Base-by-base conservation (phyloP, 1,140 invertebrate species). In the Venustaconcha ellipsiformis region DNA sequence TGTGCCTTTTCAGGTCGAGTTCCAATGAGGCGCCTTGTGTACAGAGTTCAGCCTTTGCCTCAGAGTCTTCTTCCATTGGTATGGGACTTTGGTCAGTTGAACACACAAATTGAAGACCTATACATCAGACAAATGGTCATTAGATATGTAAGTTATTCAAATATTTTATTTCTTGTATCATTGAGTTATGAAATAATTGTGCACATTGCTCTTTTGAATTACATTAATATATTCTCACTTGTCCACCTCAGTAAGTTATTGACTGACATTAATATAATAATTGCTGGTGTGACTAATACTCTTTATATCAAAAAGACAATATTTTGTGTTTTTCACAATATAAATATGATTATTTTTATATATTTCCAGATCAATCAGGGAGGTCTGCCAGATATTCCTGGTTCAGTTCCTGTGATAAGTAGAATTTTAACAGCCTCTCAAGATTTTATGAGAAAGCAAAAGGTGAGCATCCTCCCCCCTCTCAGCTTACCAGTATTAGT, bases 11-110 rank as follows among this genome's bases (percentile, higher is more conserved):
- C 37, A 48, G 83, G 83, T 26, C 78, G 72, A 58, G 80, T 86
- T 60, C 86, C 87, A 48, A 86, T 88, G 87, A 79, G 86, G 70
- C 81, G 85, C 64, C 78, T 87, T 18, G 86, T 88, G 2, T 88
- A 88, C 80, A 69, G 86, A 30, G 87, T 88, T 5, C 84, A 85
- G 70, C 80, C 86, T 13, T 65, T 88, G 60, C 86, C 87, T 66
- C 80, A 82, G 70, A 88, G 86, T 71, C 74, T 88, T 77, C 67
- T 88, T 14, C 85, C 85, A 18, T 72, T 88, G 18, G 85, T 88
- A 30, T 88, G 87, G 87, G 87, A 88, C 75, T 88, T 88, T 81
- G 87, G 87, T 48, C 82, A 85, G 55, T 78, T 88, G 12, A 80
- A 79, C 68, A 78, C 73, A n/a, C 57, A 74, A 14, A 80, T 83